These are phyloP conservation scores for Sebastes schlegelii DNA, from an alignment of 2,113 vertebrate species.

Conservation along the genomic window DNA sequence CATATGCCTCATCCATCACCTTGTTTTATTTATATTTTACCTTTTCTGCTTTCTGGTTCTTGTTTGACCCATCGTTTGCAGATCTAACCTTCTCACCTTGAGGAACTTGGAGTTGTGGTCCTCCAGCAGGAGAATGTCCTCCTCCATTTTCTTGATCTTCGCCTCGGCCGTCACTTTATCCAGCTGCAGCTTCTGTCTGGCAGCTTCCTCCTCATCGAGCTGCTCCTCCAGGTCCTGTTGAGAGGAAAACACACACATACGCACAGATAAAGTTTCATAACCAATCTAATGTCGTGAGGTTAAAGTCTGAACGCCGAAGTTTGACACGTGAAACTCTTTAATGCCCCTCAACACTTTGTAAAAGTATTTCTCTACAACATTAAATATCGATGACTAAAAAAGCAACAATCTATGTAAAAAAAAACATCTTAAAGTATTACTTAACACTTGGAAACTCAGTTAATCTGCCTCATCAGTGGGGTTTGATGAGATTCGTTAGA, in stretches of 20 bases:
- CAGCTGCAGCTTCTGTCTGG: slow-evolving; percentile 96
- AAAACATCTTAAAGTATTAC: not conserved
- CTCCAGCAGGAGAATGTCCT: slow-evolving; percentile 95
- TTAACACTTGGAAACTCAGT: not conserved
- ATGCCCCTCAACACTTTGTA: not conserved
- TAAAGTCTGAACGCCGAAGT: not conserved
- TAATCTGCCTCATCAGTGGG: not conserved
- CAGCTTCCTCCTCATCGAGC: slow-evolving; percentile 96
- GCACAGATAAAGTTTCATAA: not conserved
- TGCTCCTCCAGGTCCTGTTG: slow-evolving; percentile 95
- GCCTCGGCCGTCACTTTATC: slow-evolving; percentile 98
- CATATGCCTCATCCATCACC: not conserved
- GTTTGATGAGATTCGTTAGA: not conserved
- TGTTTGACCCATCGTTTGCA: not conserved
- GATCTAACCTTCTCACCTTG: slow-evolving; percentile 85
- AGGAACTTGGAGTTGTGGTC: slow-evolving; percentile 98
- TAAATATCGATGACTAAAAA: not conserved
- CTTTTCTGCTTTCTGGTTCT: not conserved
- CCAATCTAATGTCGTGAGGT: not conserved
- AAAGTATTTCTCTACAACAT: not conserved
- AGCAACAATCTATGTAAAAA: not conserved
- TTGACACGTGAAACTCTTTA: not conserved
- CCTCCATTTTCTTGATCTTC: slow-evolving; percentile 99
- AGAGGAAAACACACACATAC: not conserved
- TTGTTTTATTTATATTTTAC: not conserved